Evolutionary conservation across 1,140 invertebrate species (phyloP).

Genomic region (Zaprionus kolodkinae): DNA sequence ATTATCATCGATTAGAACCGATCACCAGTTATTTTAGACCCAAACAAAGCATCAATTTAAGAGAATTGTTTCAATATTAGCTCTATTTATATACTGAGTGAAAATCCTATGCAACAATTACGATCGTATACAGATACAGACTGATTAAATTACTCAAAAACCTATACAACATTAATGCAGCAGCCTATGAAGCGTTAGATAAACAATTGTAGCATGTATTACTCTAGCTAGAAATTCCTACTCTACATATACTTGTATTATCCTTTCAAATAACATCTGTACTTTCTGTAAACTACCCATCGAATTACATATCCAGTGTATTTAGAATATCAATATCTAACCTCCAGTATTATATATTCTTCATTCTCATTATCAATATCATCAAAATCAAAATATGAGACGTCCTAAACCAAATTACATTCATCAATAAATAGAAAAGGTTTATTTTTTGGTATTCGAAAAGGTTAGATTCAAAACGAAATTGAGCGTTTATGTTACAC

Average conservation of each 20-base stretch:
- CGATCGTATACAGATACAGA: background rate
- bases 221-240: background rate
- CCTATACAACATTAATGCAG: background rate
- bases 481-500: slow-evolving; percentile 16
- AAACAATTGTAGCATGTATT: background rate
- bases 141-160: background rate
- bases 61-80: background rate
- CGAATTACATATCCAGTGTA: slow-evolving; percentile 47
- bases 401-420: slow-evolving; percentile 57
- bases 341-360: slow-evolving; percentile 83
- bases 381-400: slow-evolving; percentile 84
- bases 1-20: slow-evolving; percentile 20
- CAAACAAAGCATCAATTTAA: slow-evolving; percentile 10
- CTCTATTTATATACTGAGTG: background rate
- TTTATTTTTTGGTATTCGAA: slow-evolving; percentile 9
- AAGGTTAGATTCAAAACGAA: slow-evolving; percentile 20
- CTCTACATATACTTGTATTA: background rate
- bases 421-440: slow-evolving; percentile 20
- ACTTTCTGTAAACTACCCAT: slow-evolving; percentile 47
- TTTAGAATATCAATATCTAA: slow-evolving; percentile 66
- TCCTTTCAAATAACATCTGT: background rate
- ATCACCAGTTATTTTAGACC: slow-evolving; percentile 28
- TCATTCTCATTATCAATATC: slow-evolving; percentile 81
- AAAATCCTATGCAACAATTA: background rate
- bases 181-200: slow-evolving; percentile 10